Conservation (phyloP, 2,113 vertebrate species). For the Morone saxatilis region DNA sequence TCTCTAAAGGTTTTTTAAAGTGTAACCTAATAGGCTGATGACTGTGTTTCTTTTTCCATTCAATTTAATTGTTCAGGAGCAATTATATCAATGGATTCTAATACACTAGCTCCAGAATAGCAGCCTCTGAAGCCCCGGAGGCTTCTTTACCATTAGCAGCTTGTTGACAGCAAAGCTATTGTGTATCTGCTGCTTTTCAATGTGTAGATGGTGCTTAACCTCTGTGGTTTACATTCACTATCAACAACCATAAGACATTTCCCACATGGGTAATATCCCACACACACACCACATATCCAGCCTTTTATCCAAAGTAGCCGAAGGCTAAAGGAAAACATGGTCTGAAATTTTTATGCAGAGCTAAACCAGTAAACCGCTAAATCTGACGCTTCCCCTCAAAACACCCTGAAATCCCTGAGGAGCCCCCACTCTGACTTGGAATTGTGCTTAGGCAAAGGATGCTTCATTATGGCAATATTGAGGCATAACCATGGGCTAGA, state of each 20-base stretch:
- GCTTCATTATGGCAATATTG: slow-evolving; percentile 41
- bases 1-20: neutral
- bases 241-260: slow-evolving; percentile 27
- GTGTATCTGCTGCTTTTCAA: neutral
- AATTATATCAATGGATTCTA: slow-evolving; percentile 8
- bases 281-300: neutral
- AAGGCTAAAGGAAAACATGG: slow-evolving; percentile 15
- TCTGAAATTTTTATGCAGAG: slow-evolving; percentile 20
- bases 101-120: neutral
- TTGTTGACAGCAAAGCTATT: neutral
- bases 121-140: neutral
- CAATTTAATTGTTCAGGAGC: neutral
- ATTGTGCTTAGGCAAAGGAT: slow-evolving; percentile 20
- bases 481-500: slow-evolving; percentile 23
- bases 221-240: slow-evolving; percentile 28
- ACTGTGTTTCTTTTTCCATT: neutral
- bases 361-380: slow-evolving; percentile 23
- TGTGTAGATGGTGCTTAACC: slow-evolving; percentile 16
- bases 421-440: neutral
- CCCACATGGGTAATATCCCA: neutral
- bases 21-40: neutral
- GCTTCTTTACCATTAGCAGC: slow-evolving; percentile 19
- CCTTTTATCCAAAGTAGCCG: slow-evolving; percentile 18
- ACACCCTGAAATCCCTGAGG: neutral
- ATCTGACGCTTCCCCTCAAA: neutral